These are phyloP conservation scores for Drosophila repletoides DNA, from an alignment of 1,140 invertebrate species.

Conservation along the genomic window DNA sequence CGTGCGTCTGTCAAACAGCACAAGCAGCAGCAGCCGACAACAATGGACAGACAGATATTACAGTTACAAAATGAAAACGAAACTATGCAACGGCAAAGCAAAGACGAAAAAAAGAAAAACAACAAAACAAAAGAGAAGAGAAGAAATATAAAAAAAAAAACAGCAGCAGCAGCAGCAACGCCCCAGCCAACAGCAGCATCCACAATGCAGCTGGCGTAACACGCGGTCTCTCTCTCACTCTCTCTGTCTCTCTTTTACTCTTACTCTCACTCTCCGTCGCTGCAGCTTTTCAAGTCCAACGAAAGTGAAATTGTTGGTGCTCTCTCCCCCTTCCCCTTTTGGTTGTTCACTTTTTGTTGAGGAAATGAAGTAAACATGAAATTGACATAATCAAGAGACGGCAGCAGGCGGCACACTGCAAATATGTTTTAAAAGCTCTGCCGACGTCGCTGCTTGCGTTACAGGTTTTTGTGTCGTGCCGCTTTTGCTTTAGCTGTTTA, in stretches of 20 bases:
- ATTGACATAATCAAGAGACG: conserved; percentile 75
- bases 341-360: conserved; percentile 41
- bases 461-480: conserved; percentile 74
- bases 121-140: too few species aligned
- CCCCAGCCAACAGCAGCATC: conserved; percentile 29
- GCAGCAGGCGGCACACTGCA: conserved; percentile 55
- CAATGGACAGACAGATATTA: conserved; percentile 66
- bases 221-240: conserved; percentile 38
- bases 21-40: conserved; percentile 26
- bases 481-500: conserved; percentile 45
- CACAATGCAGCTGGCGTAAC: conserved; percentile 40
- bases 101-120: conserved; percentile 16
- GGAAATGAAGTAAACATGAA: conserved; percentile 78
- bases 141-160: background rate
- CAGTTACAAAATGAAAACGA: conserved; percentile 73
- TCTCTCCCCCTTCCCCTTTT: conserved; percentile 25
- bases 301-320: conserved; percentile 70
- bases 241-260: conserved; percentile 14
- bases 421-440: conserved; percentile 65
- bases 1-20: conserved; percentile 24
- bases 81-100: conserved; percentile 50
- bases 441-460: conserved; percentile 44
- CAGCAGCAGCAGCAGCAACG: conserved; percentile 24
- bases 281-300: conserved; percentile 77
- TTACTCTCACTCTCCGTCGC: conserved; percentile 8